phyloP scores from a whole-genome alignment of 2,888 invertebrate species.

The Idaea dimidiata region DNA sequence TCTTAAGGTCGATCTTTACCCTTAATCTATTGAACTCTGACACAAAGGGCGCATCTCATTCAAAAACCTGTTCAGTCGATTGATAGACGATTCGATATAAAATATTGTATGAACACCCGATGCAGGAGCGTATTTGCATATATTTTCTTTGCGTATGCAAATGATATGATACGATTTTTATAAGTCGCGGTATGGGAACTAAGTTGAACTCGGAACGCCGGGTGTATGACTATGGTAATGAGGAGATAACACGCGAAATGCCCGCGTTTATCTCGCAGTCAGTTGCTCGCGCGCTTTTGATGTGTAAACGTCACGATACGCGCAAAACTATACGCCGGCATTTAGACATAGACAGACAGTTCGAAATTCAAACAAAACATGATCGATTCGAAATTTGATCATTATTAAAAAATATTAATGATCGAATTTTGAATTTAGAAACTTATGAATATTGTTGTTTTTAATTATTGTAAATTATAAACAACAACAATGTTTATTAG shows the following conservation, averaged over 20 bases:
- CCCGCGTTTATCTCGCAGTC: slow-evolving; percentile 63
- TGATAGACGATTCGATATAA: slow-evolving; percentile 72
- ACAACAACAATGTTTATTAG: slow-evolving; percentile 31
- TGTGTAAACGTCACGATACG: slow-evolving; percentile 56
- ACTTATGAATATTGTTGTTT: slow-evolving; percentile 12
- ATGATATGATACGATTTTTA: slow-evolving; percentile 61
- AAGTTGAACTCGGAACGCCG: slow-evolving; percentile 24
- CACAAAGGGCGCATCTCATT: slow-evolving; percentile 61
- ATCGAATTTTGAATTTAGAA: slow-evolving; percentile 11
- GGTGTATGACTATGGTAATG: slow-evolving; percentile 62
- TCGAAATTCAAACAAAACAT: slow-evolving; percentile 25
- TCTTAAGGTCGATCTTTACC: slow-evolving; percentile 58
- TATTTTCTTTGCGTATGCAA: slow-evolving; percentile 71
- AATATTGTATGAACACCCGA: slow-evolving; percentile 64
- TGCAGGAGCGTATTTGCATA: slow-evolving; percentile 69
- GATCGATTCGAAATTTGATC: slow-evolving; percentile 14
- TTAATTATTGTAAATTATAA: slow-evolving; percentile 11
- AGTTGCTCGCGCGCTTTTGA: slow-evolving; percentile 74
- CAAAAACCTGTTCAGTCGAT: slow-evolving; percentile 76
- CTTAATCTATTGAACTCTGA: slow-evolving; percentile 64
- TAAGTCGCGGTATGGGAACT: slow-evolving; percentile 57
- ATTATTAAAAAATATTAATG: slow-evolving; percentile 18
- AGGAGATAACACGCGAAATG: slow-evolving; percentile 64
- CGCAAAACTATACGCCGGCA: slow-evolving; percentile 37
- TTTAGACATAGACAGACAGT: slow-evolving; percentile 38